Percentiles rank a stretch among this genome's conserved stretches.
Evolutionary conservation across 2,113 vertebrate species (phyloP).

Genomic region (Tachycineta bicolor): DNA sequence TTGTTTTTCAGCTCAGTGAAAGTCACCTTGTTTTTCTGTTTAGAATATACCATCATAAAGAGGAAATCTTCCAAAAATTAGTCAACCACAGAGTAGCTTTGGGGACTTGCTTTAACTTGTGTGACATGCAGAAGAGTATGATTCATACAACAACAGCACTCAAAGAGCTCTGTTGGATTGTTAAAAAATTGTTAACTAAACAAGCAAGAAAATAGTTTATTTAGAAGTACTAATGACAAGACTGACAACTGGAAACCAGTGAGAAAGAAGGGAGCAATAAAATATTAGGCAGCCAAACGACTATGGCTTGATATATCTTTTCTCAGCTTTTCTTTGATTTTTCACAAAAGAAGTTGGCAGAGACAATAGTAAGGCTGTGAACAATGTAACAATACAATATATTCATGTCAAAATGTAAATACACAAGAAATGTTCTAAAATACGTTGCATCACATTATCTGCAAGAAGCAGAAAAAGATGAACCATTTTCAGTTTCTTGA

Average conservation of each 20-base stretch:
- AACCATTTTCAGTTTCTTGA: constrained; percentile 45
- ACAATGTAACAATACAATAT: constrained; percentile 55
- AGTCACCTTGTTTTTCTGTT: constrained; percentile 46
- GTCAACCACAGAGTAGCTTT: background rate
- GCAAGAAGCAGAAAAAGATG: constrained; percentile 48
- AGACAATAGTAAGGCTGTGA: constrained; percentile 56
- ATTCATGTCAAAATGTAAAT: constrained; percentile 67
- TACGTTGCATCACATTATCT: constrained; percentile 62
- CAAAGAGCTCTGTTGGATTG: background rate
- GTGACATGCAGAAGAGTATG: background rate
- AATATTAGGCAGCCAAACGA: constrained; percentile 30
- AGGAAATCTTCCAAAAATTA: constrained; percentile 34
- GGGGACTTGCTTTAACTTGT: constrained; percentile 40
- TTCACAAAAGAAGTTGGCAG: constrained; percentile 60
- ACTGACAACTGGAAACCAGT: background rate
- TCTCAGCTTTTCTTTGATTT: constrained; percentile 72
- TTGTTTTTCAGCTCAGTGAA: background rate
- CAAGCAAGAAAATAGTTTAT: background rate
- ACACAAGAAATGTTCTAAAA: constrained; percentile 65
- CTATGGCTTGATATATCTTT: constrained; percentile 60
- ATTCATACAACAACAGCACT: background rate
- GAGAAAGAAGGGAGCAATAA: constrained; percentile 13
- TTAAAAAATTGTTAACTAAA: background rate
- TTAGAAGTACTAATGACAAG: background rate
- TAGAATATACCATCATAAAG: background rate